A percentile compares a stretch with the other conserved stretches of the same genome.
phyloP scores from a whole-genome alignment of 2,797 vertebrate species.

The Etheostoma perlongum region DNA sequence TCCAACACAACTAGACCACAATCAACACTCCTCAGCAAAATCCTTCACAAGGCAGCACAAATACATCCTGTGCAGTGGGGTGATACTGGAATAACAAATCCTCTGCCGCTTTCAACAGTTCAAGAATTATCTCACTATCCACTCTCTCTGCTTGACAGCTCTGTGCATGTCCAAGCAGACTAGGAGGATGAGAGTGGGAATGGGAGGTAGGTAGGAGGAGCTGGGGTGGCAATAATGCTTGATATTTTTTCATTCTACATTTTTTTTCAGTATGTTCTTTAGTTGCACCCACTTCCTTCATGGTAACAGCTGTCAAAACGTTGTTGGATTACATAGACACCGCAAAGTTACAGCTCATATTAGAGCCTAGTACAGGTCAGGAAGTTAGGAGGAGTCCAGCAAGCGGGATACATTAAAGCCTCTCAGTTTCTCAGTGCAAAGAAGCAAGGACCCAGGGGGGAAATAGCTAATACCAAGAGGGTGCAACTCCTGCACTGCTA shows the following conservation, averaged over 20 bases:
- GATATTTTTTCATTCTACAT: constrained; percentile 44
- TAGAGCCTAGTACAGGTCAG: constrained; percentile 83
- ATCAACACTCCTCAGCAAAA: constrained; percentile 63
- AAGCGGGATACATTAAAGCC: constrained; percentile 66
- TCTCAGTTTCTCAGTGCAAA: constrained; percentile 65
- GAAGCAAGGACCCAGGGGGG: constrained; percentile 68
- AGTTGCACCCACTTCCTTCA: constrained; percentile 89
- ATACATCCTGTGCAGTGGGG: constrained; percentile 46
- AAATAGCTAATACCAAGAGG: constrained; percentile 71
- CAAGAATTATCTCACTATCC: constrained; percentile 51
- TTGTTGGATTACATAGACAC: constrained; percentile 82
- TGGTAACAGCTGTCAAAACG: constrained; percentile 92
- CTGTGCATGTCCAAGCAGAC: constrained; percentile 45
- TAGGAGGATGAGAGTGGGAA: constrained; percentile 43
- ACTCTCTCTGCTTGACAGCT: constrained; percentile 45
- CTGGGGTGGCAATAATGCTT: constrained; percentile 37
- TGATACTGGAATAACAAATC: constrained; percentile 59
- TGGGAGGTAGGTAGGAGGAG: constrained; percentile 36
- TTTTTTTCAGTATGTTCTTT: constrained; percentile 74
- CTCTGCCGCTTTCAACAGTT: constrained; percentile 58
- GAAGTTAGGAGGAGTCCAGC: constrained; percentile 75
- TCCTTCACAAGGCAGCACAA: constrained; percentile 42
- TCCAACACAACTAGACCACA: constrained; percentile 39
- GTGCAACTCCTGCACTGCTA: constrained; percentile 72
- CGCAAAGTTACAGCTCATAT: constrained; percentile 83